A percentile compares a stretch with the other conserved stretches of the same genome.
Conservation (phyloP, 1,140 invertebrate species). For the Sycophila sp. region DNA sequence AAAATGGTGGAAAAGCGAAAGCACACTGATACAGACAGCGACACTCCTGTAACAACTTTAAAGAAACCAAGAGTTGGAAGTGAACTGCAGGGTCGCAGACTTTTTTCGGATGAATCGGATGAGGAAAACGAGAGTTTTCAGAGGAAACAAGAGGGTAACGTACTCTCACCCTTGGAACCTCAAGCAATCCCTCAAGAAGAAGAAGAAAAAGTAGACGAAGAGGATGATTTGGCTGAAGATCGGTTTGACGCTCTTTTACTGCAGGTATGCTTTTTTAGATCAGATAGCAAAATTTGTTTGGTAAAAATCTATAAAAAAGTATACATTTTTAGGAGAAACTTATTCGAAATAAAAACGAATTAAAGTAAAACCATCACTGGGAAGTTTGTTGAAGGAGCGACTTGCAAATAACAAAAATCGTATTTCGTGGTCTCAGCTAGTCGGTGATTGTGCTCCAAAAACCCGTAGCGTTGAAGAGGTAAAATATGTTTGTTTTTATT, state of each 20-base stretch:
- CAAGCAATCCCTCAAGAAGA: slow-evolving; percentile 12
- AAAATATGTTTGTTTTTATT: slow-evolving; percentile 22
- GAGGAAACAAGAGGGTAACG: too few species aligned
- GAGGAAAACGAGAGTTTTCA: slow-evolving; percentile 18
- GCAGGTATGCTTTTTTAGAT: slow-evolving; percentile 41
- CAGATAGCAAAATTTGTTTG: neutral
- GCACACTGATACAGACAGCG: slow-evolving; percentile 36
- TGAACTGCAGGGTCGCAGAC: slow-evolving; percentile 47
- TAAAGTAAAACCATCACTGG: slow-evolving; percentile 45
- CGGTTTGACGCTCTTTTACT: slow-evolving; percentile 40
- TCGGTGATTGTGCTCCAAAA: slow-evolving; percentile 40
- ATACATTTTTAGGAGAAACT: slow-evolving; percentile 48
- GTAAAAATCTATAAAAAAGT: neutral
- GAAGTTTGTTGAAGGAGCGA: slow-evolving; percentile 48
- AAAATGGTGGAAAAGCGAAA: slow-evolving; percentile 19
- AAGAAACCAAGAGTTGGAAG: slow-evolving; percentile 48
- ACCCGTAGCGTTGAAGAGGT: slow-evolving; percentile 46
- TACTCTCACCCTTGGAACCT: too few species aligned
- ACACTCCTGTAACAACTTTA: slow-evolving; percentile 43
- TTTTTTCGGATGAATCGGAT: slow-evolving; percentile 43
- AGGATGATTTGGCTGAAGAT: slow-evolving; percentile 35
- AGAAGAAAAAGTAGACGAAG: slow-evolving; percentile 13
- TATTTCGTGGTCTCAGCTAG: slow-evolving; percentile 47
- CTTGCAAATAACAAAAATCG: slow-evolving; percentile 44
- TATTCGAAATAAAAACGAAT: slow-evolving; percentile 52